phyloP scores from a whole-genome alignment of 2,797 vertebrate genomes.

The Typhlichthys eigenmanni region DNA sequence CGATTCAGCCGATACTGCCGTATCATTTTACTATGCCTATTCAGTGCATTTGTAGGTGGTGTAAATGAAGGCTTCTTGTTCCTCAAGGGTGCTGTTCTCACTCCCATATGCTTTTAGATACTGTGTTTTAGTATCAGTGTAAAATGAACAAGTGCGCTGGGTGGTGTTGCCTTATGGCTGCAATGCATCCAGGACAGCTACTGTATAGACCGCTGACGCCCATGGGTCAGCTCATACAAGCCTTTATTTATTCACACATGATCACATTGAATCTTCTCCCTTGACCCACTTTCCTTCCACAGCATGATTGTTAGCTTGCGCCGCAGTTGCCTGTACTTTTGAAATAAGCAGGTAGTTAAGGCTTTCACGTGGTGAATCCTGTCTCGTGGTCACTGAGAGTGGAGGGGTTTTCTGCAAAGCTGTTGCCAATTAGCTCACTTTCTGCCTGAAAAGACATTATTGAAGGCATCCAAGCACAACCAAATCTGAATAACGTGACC shows the following conservation, averaged over 20 bases:
- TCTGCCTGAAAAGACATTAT: slow-evolving; percentile 1
- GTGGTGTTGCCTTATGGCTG: slow-evolving; percentile 25
- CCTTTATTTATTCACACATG: too few relatives aligned
- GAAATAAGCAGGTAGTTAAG: neutral
- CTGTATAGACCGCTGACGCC: too few relatives aligned
- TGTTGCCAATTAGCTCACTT: slow-evolving; percentile 1
- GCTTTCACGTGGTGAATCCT: neutral
- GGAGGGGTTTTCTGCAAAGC: too few relatives aligned
- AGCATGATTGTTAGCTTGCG: neutral
- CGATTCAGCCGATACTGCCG: too few relatives aligned
- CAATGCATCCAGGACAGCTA: too few relatives aligned
- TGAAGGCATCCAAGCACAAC: neutral
- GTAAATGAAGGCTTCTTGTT: neutral
- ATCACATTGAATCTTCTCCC: too few relatives aligned
- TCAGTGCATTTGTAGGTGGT: too few relatives aligned
- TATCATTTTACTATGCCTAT: too few relatives aligned
- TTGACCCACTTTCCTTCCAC: neutral
- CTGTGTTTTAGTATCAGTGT: slow-evolving; percentile 70
- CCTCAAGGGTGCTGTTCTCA: neutral
- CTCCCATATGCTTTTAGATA: neutral
- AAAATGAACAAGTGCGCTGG: slow-evolving; percentile 60
- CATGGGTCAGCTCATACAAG: too few relatives aligned
- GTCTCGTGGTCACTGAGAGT: neutral
- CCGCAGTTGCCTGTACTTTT: neutral
- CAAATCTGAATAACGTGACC: slow-evolving; percentile 17